These are phyloP conservation scores for Drosophila atripex DNA, from an alignment of 2,888 invertebrate species.

Conservation along the genomic window DNA sequence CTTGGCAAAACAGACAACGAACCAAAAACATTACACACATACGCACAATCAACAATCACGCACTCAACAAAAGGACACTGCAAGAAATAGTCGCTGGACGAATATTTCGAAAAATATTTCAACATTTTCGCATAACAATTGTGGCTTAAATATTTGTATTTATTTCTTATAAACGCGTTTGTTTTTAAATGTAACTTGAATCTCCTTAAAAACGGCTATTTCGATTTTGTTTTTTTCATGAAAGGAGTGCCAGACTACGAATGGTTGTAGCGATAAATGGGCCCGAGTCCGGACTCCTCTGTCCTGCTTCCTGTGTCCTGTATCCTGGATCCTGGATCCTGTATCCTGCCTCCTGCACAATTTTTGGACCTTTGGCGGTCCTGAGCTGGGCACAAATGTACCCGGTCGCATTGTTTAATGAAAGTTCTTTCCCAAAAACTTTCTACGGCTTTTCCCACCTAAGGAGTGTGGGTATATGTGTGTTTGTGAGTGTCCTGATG, in stretches of 20 bases:
- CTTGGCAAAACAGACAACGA: conserved; percentile 25
- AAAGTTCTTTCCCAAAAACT: conserved; percentile 78
- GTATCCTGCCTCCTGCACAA: conserved; percentile 2
- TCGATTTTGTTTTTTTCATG: background rate
- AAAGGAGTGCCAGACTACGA: conserved; percentile 6
- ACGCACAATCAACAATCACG: conserved; percentile 41
- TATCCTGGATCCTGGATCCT: background rate
- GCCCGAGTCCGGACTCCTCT: conserved; percentile 3
- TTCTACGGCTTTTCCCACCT: conserved; percentile 49
- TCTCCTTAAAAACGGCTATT: background rate
- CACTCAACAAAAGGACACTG: conserved; percentile 37
- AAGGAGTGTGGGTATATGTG: conserved; percentile 31
- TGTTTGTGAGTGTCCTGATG: conserved; percentile 31
- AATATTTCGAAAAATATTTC: too few species aligned
- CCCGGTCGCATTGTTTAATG: conserved; percentile 77
- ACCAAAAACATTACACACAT: conserved; percentile 29
- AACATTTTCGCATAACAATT: too few species aligned
- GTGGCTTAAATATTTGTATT: too few species aligned
- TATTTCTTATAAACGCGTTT: too few species aligned
- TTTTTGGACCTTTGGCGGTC: conserved; percentile 35
- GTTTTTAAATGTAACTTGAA: too few species aligned
- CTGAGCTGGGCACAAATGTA: conserved; percentile 64
- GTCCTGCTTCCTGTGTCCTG: background rate
- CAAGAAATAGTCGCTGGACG: background rate
- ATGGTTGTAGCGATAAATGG: conserved; percentile 6